phyloP scores from a whole-genome alignment of 2,888 invertebrate species.

The Atherix ibis region DNA sequence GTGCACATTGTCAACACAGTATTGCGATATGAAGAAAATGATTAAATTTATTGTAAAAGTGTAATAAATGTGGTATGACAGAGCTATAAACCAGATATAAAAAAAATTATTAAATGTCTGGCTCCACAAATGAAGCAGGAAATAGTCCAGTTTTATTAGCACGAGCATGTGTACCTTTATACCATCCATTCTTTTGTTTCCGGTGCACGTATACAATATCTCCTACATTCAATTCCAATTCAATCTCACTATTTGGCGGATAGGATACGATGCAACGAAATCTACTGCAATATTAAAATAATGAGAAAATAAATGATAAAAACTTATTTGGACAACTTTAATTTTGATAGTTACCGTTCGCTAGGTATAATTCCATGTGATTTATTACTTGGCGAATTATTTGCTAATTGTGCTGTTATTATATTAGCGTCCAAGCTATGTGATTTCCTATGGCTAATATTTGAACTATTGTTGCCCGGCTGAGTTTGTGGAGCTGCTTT shows the following conservation, averaged over 20 bases:
- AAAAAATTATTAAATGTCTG: slow-evolving; percentile 25
- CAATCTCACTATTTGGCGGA: slow-evolving; percentile 87
- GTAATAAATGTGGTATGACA: too few species aligned
- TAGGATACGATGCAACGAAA: slow-evolving; percentile 88
- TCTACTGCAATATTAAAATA: slow-evolving; percentile 27
- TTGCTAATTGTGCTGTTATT: slow-evolving; percentile 19
- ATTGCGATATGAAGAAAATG: too few species aligned
- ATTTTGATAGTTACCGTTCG: slow-evolving; percentile 7
- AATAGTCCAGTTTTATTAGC: slow-evolving; percentile 88
- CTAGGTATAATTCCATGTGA: slow-evolving; percentile 4
- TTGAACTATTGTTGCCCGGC: slow-evolving; percentile 17
- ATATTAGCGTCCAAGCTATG: slow-evolving; percentile 63
- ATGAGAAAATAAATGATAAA: neutral
- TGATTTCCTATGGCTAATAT: slow-evolving; percentile 55
- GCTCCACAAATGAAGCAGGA: slow-evolving; percentile 85
- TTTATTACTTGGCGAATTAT: slow-evolving; percentile 11
- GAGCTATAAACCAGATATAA: slow-evolving; percentile 17
- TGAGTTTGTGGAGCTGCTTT: slow-evolving; percentile 11
- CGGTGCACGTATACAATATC: slow-evolving; percentile 84
- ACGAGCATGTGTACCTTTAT: slow-evolving; percentile 77
- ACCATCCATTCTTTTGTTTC: slow-evolving; percentile 91
- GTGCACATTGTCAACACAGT: too few species aligned
- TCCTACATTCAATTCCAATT: slow-evolving; percentile 75
- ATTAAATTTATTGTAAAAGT: too few species aligned
- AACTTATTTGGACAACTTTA: neutral